Base-by-base conservation (phyloP, 2,888 invertebrate species). In the Hoplodrina ambigua region DNA sequence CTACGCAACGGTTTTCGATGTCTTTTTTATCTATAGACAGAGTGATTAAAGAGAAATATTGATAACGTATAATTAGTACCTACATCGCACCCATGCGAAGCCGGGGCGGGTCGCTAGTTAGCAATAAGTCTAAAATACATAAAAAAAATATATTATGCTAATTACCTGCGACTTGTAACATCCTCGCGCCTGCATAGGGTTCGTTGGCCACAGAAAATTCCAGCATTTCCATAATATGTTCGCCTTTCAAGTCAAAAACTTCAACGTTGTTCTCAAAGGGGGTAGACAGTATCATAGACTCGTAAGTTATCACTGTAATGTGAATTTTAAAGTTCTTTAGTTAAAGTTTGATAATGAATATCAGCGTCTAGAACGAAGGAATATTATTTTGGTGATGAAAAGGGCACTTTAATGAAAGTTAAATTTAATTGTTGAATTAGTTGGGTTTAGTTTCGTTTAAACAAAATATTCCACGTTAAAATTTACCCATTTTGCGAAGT, bases 181-280 rank as follows among this genome's bases (percentile, higher is more conserved):
- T 96, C 75, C 95, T 95, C 0, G 94, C 91, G 1, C 96, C 96
- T 1, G 92, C 88, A 73, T 88, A 95, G 4, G 93, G 93, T 0
- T 90, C 89, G 63, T 94, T 94, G n/a, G 92, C 91, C 0, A 96
- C 96, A 0, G 96, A 93, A 75, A 88, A 96, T 85, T 97, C 97
- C 41, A 97, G 91, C 85, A 97, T 96, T 80, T 97, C 96, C 81
- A 96, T 85, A 25, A 98, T 93, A 80, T 97, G 96, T 69, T 96
- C 96, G 0, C 98, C 98, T 69, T 96, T 94, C 52, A 98, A 88
- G 83, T 97, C 97, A 57, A 97, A 97, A 0, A 97, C 96, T 89
- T 98, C 97, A 30, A 98, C 94, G 15, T 96, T 97, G 86, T 98
- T 98, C 82, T 97, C 97, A 87, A 98, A 98, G 0, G 98, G 98